A percentile compares a stretch with the other conserved stretches of the same genome.
Evolutionary conservation across 1,140 invertebrate species (phyloP).

Genomic region (silkworm (Bombyx mori)): ASM3026992v2 NC_085126.1:271001-271500

Average conservation of each 20-base stretch:
- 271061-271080: conserved; percentile 62
- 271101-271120: conserved; percentile 78
- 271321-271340: conserved; percentile 57
- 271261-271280: conserved; percentile 78
- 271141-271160: conserved; percentile 76
- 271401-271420: conserved; percentile 64
- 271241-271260: conserved; percentile 83
- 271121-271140: conserved; percentile 75
- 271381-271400: conserved; percentile 70
- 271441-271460: conserved; percentile 64
- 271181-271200: conserved; percentile 75
- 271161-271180: conserved; percentile 76
- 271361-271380: conserved; percentile 83
- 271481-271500: conserved; percentile 67
- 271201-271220: conserved; percentile 77
- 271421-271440: conserved; percentile 63
- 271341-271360: conserved; percentile 59
- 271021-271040: conserved; percentile 40
- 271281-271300: conserved; percentile 67
- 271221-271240: conserved; percentile 74
- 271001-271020: conserved; percentile 44
- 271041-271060: conserved; percentile 61
- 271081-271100: conserved; percentile 70
- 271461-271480: conserved; percentile 82
- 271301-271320: conserved; percentile 58